Percentiles rank a stretch among this genome's conserved stretches.
phyloP scores from a whole-genome alignment of 2,797 vertebrate species.

The Hylomyscus alleni region DNA sequence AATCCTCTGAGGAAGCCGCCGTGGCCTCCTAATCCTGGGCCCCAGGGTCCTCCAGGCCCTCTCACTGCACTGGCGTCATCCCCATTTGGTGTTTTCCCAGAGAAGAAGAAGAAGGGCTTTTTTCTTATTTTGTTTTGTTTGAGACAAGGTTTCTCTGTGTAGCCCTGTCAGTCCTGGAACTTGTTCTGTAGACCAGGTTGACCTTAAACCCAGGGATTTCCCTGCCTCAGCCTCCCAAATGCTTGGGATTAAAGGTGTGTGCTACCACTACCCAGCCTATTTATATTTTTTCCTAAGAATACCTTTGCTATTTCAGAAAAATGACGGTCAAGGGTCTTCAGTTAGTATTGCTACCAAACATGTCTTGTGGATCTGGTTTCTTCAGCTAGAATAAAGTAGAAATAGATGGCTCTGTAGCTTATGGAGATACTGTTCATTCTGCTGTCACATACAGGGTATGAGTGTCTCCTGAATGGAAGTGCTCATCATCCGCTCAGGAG shows the following conservation, averaged over 20 bases:
- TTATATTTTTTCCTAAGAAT: conserved; percentile 36
- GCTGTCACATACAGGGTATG: background rate
- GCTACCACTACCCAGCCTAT: background rate
- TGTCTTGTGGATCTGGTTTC: background rate
- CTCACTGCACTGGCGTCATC: too few species aligned
- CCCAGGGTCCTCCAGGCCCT: too few species aligned
- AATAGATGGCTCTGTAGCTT: background rate
- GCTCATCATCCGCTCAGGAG: background rate
- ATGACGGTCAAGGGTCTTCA: conserved; percentile 3
- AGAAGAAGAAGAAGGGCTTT: too few species aligned
- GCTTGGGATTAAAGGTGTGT: background rate
- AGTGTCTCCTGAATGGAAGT: background rate
- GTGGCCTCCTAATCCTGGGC: too few species aligned
- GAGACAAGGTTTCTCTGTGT: background rate
- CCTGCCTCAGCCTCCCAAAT: background rate
- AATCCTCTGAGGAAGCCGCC: too few species aligned
- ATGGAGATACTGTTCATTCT: conserved; percentile 20
- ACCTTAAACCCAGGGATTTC: background rate
- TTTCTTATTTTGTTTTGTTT: background rate
- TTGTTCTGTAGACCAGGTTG: background rate
- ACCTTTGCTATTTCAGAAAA: conserved; percentile 26
- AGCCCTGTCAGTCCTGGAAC: background rate
- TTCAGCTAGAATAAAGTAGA: conserved; percentile 36
- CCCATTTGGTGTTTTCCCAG: too few species aligned
- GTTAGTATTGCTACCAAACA: conserved; percentile 24